These are phyloP conservation scores for Orthosia incerta DNA, from an alignment of 2,888 invertebrate species.

Conservation along the genomic window DNA sequence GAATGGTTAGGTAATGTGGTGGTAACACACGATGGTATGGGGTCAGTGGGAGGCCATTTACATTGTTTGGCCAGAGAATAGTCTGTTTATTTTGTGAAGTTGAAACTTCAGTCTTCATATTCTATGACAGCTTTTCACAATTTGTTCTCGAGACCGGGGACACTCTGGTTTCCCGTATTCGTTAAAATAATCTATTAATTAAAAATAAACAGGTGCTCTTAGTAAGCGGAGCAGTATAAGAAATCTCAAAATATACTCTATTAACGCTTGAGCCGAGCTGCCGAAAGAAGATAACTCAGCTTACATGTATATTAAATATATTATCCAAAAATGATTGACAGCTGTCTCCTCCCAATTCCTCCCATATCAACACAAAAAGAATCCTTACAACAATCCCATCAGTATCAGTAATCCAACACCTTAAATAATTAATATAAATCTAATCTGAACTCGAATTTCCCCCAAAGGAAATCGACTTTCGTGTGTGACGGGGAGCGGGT, in stretches of 20 bases:
- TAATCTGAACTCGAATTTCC: constrained; percentile 66
- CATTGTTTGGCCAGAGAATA: neutral
- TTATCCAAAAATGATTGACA: constrained; percentile 4
- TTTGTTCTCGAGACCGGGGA: no score
- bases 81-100: neutral
- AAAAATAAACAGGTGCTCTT: no score
- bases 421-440: constrained; percentile 53
- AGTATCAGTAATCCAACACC: constrained; percentile 60
- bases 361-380: constrained; percentile 16
- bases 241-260: neutral
- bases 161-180: no score
- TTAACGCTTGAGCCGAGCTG: neutral
- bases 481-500: constrained; percentile 71
- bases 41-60: constrained; percentile 4
- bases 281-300: neutral
- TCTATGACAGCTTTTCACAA: no score
- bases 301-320: neutral
- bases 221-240: no score
- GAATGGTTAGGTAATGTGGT: constrained; percentile 29
- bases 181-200: no score
- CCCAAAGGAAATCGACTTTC: constrained; percentile 82
- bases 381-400: constrained; percentile 31
- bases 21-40: constrained; percentile 29
- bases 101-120: neutral
- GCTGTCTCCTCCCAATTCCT: constrained; percentile 7